Percentiles rank a stretch among this genome's conserved stretches.
These are phyloP conservation scores for Hemicrepidius hirtus DNA, from an alignment of 2,888 invertebrate species.

Conservation along the genomic window DNA sequence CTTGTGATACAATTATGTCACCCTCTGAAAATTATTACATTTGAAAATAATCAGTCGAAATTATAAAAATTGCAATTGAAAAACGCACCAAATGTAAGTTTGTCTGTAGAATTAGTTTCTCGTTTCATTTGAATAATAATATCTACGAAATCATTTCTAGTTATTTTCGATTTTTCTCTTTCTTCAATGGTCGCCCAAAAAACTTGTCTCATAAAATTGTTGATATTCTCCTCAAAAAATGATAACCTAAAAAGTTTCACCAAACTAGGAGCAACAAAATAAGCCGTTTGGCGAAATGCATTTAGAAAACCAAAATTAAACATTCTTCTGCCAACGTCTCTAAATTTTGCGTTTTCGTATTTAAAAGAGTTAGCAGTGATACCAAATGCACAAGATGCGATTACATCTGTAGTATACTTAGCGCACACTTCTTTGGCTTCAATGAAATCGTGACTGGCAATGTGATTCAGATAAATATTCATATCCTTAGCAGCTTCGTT, in stretches of 20 bases:
- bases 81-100: constrained; percentile 11
- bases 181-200: constrained; percentile 63
- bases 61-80: too few species aligned
- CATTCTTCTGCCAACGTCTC: constrained; percentile 64
- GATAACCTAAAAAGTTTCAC: constrained; percentile 59
- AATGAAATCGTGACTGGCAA: constrained; percentile 59
- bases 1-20: constrained; percentile 76
- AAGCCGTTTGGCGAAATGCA: constrained; percentile 59
- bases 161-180: constrained; percentile 55
- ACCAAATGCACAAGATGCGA: constrained; percentile 72
- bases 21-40: constrained; percentile 69
- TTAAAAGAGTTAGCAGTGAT: constrained; percentile 69
- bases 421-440: constrained; percentile 68
- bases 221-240: constrained; percentile 59
- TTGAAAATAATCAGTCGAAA: too few species aligned
- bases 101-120: background rate
- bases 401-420: constrained; percentile 71
- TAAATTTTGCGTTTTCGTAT: constrained; percentile 67
- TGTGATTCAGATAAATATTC: constrained; percentile 64
- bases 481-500: constrained; percentile 66
- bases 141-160: constrained; percentile 67
- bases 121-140: constrained; percentile 49
- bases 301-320: constrained; percentile 63
- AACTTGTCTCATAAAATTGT: constrained; percentile 61
- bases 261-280: constrained; percentile 61